A percentile compares a stretch with the other conserved stretches of the same genome.
Evolutionary conservation across 2,888 invertebrate species (phyloP).

Genomic region (Philonicus albiceps): DNA sequence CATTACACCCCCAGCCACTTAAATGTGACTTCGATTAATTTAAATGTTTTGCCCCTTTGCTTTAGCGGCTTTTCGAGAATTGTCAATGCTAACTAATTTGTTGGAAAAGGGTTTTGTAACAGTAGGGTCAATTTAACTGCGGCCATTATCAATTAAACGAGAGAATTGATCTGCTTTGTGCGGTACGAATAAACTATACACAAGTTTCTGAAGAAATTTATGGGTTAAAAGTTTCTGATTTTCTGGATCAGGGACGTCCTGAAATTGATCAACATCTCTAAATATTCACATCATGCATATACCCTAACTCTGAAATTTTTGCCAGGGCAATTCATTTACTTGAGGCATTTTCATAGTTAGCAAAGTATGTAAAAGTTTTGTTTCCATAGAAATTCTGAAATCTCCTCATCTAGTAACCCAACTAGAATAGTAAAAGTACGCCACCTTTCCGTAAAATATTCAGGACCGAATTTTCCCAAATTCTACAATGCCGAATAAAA

Average conservation of each 20-base stretch:
- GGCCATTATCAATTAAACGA: neutral
- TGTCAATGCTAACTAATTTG: neutral
- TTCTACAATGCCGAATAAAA: neutral
- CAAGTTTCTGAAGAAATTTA: neutral
- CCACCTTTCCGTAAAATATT: neutral
- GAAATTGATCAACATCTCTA: neutral
- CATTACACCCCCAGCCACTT: neutral
- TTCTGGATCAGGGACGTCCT: neutral
- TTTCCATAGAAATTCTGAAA: neutral
- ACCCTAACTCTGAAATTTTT: neutral
- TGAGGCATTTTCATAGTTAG: neutral
- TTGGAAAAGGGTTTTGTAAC: neutral
- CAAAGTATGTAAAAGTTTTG: conserved; percentile 1
- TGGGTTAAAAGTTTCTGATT: neutral
- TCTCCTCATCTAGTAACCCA: neutral
- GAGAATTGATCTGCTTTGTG: neutral
- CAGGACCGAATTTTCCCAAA: neutral
- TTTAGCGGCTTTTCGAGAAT: neutral
- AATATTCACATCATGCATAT: neutral
- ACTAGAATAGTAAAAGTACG: neutral
- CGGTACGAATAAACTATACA: neutral
- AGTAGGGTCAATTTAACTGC: neutral
- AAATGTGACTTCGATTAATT: neutral
- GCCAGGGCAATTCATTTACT: neutral
- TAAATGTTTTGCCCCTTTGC: neutral